Evolutionary conservation across 2,888 invertebrate species (phyloP), one percentile per base, ranked within the genome.

Genomic region (Polydrusus tereticollis): DNA sequence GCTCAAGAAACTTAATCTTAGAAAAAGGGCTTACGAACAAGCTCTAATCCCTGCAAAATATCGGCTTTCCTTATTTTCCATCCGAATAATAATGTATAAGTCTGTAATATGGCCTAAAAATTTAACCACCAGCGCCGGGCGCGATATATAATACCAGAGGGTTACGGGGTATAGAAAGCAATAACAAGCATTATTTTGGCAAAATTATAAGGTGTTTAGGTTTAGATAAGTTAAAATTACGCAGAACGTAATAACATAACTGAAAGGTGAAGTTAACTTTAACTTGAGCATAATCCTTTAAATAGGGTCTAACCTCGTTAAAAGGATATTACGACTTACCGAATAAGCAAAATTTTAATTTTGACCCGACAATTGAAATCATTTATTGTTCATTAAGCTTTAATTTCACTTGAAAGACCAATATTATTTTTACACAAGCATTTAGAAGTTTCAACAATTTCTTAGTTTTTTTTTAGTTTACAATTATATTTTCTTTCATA

Each of bases 1-100:
- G 26, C 18, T 55, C 29, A 55, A 29, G 29, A 1, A 55, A n/a
- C 16, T 29, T 55, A 55, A 55, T 55, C 52, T 55, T 29, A 29
- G 26, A 55, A 55, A 55, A 55, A 33, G 52, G 18, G 52, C 52
- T 29, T 29, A 55, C 29, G 16, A 55, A 18, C 52, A 26, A 55
- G 29, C 16, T 16, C 23, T 55, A 33, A 55, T 55, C 52, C 52
- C 10, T 29, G 14, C 29, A 55, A 55, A 55, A 55, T 29, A 26
- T 5, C 52, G 29, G 29, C 52, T 47, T 47, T 21, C 6, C 5
- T 29, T 26, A 55, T 55, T 55, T 55, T 55, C 29, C 52, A 55
- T 29, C 52, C 29, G 18, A 29, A 26, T 55, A 55, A n/a, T n/a
- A 21, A 47, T 55, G 18, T 29, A 29, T 29, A 29, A 55, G 29